Evolutionary conservation across 2,113 vertebrate species (phyloP), one percentile per base, ranked within the genome.

Genomic region (Addax nasomaculatus): DNA sequence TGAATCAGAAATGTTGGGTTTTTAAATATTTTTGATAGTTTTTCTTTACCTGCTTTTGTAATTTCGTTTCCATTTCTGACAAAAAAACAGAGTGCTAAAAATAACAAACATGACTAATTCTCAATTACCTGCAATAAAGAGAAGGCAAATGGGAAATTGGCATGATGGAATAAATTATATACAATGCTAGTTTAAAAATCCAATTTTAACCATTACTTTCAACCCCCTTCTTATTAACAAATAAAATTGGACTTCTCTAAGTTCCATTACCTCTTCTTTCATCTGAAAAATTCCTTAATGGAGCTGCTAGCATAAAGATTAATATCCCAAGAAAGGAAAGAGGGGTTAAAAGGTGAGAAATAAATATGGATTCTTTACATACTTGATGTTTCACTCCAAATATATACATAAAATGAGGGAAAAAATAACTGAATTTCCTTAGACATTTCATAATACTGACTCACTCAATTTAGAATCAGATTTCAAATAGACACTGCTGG

Each of bases 81-180:
- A 60, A 97, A 97, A 96, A 94, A 96, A 57, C 6, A 43, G 51
- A 85, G 14, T 43, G 55, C 94, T 97, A 98, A 97, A 97, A 98
- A 97, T 97, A 97, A 97, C 89, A 94, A 96, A 95, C 81, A 86
- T 96, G 96, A 97, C 97, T 97, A 98, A 98, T 97, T 96, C 95
- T 98, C 90, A 96, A 97, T 96, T 96, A 97, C 81, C 91, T 97
- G 85, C 57, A 96, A 62, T 97, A 97, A 97, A 95, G 89, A 67
- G 95, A 96, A 97, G 64, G 90, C 30, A 85, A 96, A 98, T 90
- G 81, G 81, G 29, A 64, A 95, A 21, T 27, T 2, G 10, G 81
- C 51, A 78, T 83, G 96, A 64, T 97, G 85, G 95, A 96, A 96
- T 95, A 97, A 97, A 98, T 93, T 97, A 96, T 23, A 96, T 93